Conservation (phyloP, 2,888 invertebrate genomes). For the Anthrax anthrax region DNA sequence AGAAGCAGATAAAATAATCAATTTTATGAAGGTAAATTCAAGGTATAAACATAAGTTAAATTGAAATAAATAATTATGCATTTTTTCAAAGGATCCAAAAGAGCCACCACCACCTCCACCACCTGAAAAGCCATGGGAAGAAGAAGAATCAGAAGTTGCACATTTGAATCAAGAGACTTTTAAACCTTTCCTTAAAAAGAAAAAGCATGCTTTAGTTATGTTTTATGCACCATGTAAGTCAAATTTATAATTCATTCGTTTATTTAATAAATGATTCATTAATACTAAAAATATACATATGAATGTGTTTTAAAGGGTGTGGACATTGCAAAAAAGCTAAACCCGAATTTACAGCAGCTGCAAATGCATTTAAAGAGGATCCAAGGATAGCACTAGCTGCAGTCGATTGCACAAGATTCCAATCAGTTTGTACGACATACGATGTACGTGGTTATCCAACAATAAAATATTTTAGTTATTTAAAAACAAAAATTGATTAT, state of each 20-base stretch:
- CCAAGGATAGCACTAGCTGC: slow-evolving; percentile 66
- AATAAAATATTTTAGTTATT: slow-evolving; percentile 70
- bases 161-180: slow-evolving; percentile 62
- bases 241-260: not conserved
- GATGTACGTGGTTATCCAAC: slow-evolving; percentile 76
- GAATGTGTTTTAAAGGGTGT: slow-evolving; percentile 52
- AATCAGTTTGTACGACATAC: slow-evolving; percentile 49
- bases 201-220: slow-evolving; percentile 78
- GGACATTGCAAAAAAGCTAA: slow-evolving; percentile 81
- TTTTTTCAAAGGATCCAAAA: slow-evolving; percentile 43
- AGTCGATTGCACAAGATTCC: slow-evolving; percentile 60
- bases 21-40: slow-evolving; percentile 53
- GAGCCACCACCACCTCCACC: slow-evolving; percentile 76
- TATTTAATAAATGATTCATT: not conserved
- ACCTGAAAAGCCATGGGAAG: slow-evolving; percentile 66
- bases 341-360: slow-evolving; percentile 64
- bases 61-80: not conserved
- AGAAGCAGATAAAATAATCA: slow-evolving; percentile 61
- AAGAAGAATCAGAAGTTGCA: slow-evolving; percentile 57
- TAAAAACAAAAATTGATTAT: slow-evolving; percentile 53
- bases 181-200: slow-evolving; percentile 59
- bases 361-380: slow-evolving; percentile 59
- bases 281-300: not conserved
- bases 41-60: not conserved
- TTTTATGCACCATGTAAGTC: slow-evolving; percentile 86